Percentiles rank a stretch among this genome's conserved stretches.
Conservation (phyloP, 2,888 invertebrate genomes). For the Dicyrtoma fusca region DNA sequence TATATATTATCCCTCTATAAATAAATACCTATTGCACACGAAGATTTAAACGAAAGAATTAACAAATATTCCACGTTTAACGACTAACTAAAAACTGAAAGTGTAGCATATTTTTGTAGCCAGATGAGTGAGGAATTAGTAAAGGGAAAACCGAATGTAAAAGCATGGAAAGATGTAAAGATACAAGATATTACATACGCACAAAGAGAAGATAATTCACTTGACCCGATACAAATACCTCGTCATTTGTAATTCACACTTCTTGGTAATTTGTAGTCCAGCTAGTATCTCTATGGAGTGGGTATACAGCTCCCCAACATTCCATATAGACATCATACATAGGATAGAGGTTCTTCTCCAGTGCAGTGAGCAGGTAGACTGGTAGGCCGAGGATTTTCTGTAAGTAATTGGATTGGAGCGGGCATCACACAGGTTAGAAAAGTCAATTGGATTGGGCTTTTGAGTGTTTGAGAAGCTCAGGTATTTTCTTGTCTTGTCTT, state of each 20-base stretch:
- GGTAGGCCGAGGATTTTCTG: neutral
- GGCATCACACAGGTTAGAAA: slow-evolving; percentile 50
- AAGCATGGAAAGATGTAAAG: no score
- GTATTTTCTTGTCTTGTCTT: slow-evolving; percentile 27
- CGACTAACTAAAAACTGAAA: neutral
- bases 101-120: no score
- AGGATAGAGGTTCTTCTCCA: no score
- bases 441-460: slow-evolving; percentile 47
- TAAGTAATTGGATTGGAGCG: slow-evolving; percentile 52
- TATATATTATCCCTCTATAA: no score
- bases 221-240: neutral
- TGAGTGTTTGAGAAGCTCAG: slow-evolving; percentile 22
- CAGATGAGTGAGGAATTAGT: no score
- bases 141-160: no score
- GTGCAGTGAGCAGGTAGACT: no score
- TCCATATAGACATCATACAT: no score
- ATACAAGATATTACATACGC: no score
- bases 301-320: neutral
- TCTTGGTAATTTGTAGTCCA: neutral
- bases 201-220: no score
- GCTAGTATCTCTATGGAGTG: neutral
- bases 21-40: neutral
- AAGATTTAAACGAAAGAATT: slow-evolving; percentile 21
- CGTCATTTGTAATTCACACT: slow-evolving; percentile 32
- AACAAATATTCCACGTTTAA: slow-evolving; percentile 24